Base-by-base conservation (phyloP, 2,888 invertebrate species). In the Dryomyza anilis region DNA sequence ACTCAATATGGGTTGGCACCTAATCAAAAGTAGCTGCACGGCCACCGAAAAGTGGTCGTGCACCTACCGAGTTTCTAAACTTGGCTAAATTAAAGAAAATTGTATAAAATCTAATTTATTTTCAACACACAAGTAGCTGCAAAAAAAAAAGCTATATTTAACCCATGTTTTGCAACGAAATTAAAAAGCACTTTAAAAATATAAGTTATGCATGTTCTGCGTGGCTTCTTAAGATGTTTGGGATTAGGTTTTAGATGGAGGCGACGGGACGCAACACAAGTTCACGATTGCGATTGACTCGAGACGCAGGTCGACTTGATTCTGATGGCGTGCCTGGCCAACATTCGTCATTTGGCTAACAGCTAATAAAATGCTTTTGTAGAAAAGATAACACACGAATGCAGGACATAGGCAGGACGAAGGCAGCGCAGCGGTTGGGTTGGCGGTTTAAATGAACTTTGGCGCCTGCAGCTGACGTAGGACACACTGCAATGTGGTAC, bases 331-430 rank as follows among this genome's bases (percentile, higher is more conserved):
- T 64, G 52, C 50, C 14, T n/a, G n/a, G 25, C 21, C 14, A 21
- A 14, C 50, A 60, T 60, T 50, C 36, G 23, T 60, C 60, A 60
- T 21, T 19, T 48, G 46, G 33, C 48, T 25, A 46, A 60, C 46
- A 48, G 48, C 60, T 60, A 43, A 36, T 60, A 50, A 60, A 60
- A 60, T 33, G 60, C 60, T 48, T 33, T 48, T 30, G 43, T 16
- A 43, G 45, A 27, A 57, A 57, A 57, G 45, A 57, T 57, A 43
- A 27, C 45, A 57, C n/a, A n/a, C n/a, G n/a, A n/a, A n/a, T n/a
- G n/a, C n/a, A n/a, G n/a, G n/a, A 39, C 39, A 39, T 39, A n/a
- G 39, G 39, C n/a, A 14, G 12, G 39, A 39, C 39, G 39, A 39
- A 12, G 33, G 33, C 33, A n/a, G n/a, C 33, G 33, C 33, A 21